Evolutionary conservation across 2,888 invertebrate species (phyloP).

Genomic region (Neoaliturus tenellus): DNA sequence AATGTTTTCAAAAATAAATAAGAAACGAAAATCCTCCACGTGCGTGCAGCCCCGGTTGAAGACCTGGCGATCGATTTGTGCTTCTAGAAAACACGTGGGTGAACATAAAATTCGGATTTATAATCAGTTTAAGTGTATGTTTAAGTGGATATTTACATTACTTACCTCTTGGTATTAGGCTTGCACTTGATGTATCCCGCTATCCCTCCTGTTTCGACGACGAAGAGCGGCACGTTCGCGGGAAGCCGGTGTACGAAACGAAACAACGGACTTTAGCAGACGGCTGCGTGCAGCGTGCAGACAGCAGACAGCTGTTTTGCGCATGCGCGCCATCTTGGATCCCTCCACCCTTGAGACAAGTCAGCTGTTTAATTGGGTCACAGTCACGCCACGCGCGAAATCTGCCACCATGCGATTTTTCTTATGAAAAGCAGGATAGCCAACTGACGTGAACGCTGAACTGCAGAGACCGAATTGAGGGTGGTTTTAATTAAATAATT

Average conservation of each 20-base stretch:
- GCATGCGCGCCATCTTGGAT: background rate
- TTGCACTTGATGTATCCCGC: background rate
- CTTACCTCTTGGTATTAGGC: background rate
- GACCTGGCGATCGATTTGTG: background rate
- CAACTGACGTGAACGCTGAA: too few species aligned
- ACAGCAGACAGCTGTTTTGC: slow-evolving; percentile 1
- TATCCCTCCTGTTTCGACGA: background rate
- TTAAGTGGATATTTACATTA: background rate
- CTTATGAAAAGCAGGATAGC: too few species aligned
- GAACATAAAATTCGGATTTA: background rate
- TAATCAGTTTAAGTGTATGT: too few species aligned
- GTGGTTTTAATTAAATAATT: too few species aligned
- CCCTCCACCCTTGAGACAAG: background rate
- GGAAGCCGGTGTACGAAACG: background rate
- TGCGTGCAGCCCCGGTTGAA: background rate
- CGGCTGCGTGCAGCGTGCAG: too few species aligned
- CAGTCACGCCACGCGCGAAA: slow-evolving; percentile 3
- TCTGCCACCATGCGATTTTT: background rate
- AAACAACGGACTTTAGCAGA: background rate
- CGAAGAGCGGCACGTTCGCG: background rate
- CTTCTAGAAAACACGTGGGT: background rate
- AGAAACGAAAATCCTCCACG: background rate
- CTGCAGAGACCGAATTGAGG: too few species aligned
- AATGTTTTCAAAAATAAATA: too few species aligned
- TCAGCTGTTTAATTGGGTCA: slow-evolving; percentile 27